Conservation (phyloP, 2,888 invertebrate genomes). For the Stratiomys singularior region DNA sequence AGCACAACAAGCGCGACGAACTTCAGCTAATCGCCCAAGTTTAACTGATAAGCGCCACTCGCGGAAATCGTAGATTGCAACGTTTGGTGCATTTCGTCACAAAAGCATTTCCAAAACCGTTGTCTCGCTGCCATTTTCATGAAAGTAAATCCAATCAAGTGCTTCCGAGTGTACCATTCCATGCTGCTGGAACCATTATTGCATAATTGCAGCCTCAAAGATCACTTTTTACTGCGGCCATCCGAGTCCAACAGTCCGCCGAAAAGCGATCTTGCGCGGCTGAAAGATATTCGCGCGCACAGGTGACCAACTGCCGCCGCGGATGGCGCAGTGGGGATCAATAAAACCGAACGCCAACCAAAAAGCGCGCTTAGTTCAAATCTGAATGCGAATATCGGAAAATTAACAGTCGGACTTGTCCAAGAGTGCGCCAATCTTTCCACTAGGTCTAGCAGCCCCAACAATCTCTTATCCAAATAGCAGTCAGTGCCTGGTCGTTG, state of each 20-base stretch:
- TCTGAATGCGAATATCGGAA: conserved; percentile 23
- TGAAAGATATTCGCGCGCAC: neutral
- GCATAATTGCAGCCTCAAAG: conserved; percentile 36
- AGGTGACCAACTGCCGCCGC: neutral
- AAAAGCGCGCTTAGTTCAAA: conserved; percentile 36
- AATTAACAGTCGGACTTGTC: conserved; percentile 14
- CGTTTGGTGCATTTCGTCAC: too few relatives aligned
- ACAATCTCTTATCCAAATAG: neutral
- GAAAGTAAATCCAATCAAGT: neutral
- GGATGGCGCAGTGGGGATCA: conserved; percentile 32
- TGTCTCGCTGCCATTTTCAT: too few relatives aligned
- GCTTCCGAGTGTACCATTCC: neutral
- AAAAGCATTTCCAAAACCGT: too few relatives aligned
- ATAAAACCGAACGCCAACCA: conserved; percentile 30
- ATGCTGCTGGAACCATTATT: neutral
- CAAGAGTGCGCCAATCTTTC: neutral
- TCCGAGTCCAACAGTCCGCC: neutral
- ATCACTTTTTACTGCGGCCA: conserved; percentile 8
- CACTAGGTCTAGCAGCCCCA: neutral
- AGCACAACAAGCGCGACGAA: too few relatives aligned
- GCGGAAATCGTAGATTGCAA: too few relatives aligned
- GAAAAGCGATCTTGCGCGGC: neutral
- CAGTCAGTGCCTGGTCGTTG: neutral
- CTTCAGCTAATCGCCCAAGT: too few relatives aligned
- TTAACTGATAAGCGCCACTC: too few relatives aligned